Percentiles rank a stretch among this genome's conserved stretches.
Conservation (phyloP, 92 coral and sea anemone species). For the Virgularia gustaviana region DNA sequence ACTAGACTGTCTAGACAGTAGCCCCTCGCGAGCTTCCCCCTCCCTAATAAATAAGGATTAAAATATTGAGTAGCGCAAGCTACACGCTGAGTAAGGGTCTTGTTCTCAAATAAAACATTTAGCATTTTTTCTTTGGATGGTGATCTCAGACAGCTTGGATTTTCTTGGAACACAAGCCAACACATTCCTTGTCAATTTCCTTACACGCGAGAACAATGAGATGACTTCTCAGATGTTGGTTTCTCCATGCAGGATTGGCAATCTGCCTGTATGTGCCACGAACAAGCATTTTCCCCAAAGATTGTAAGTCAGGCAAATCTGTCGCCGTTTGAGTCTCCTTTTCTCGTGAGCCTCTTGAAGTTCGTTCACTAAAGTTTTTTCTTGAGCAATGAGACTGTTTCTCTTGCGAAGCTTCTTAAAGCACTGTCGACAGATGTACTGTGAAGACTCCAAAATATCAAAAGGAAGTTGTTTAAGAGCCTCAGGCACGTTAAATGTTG, state of each 20-base stretch:
- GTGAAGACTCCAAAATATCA: not conserved
- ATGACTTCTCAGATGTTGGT: not conserved
- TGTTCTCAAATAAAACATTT: constrained; percentile 14
- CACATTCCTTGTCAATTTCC: constrained; percentile 4
- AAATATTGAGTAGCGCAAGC: too few species aligned
- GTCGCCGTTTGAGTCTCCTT: not conserved
- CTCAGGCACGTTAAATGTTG: not conserved
- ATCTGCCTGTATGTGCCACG: not conserved
- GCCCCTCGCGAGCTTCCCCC: too few species aligned
- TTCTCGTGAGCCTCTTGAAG: not conserved
- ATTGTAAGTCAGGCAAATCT: not conserved
- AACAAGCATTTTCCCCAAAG: constrained; percentile 10
- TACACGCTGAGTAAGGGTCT: too few species aligned
- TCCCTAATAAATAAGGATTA: too few species aligned
- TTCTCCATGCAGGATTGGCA: constrained; percentile 3
- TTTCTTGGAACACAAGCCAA: constrained; percentile 8
- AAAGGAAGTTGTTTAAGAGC: not conserved
- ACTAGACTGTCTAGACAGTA: too few species aligned
- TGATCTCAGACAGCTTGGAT: constrained; percentile 10
- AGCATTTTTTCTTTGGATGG: constrained; percentile 38
- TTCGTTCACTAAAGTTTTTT: not conserved
- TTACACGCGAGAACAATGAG: not conserved
- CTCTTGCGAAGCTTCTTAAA: not conserved
- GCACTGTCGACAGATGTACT: constrained; percentile 7
- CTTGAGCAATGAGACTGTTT: not conserved